Conservation (phyloP, 2,888 invertebrate genomes). For the Caenorhabditis sp. region DNA sequence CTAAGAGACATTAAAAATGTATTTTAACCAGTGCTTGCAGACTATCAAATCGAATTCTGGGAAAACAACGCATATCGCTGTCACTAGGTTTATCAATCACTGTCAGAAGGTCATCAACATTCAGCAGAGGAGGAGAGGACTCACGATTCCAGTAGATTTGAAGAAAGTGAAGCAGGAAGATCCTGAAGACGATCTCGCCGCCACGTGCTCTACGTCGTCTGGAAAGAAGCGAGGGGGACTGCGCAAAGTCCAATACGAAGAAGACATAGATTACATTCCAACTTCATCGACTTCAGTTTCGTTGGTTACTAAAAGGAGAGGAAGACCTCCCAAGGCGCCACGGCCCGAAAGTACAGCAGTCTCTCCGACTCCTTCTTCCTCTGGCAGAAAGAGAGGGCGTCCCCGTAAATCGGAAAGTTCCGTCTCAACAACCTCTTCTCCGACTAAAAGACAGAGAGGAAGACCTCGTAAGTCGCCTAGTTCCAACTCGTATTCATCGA, state of each 20-base stretch:
- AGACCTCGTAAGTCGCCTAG: too few species aligned
- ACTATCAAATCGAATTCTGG: constrained; percentile 6
- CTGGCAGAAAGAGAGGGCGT: not conserved
- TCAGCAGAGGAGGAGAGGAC: constrained; percentile 3
- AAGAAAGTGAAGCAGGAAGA: constrained; percentile 27
- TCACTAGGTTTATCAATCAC: constrained; percentile 24
- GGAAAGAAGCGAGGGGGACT: too few species aligned
- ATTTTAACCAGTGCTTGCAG: not conserved
- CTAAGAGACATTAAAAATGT: not conserved
- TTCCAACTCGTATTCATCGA: too few species aligned
- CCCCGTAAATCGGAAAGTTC: too few species aligned
- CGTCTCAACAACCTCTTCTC: not conserved
- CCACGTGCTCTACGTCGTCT: too few species aligned
- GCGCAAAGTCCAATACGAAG: too few species aligned
- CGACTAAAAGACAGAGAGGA: not conserved
- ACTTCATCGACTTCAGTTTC: too few species aligned
- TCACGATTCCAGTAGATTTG: constrained; percentile 8
- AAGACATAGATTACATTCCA: too few species aligned
- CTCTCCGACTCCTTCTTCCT: not conserved
- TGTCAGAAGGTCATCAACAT: constrained; percentile 31
- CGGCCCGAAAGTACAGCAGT: not conserved
- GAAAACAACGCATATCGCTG: constrained; percentile 26
- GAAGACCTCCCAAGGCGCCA: not conserved
- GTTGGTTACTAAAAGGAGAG: not conserved
- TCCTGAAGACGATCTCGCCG: not conserved